Evolutionary conservation across 2,888 invertebrate genomes (phyloP).

Genomic region (Drosophila neotestacea): DNA sequence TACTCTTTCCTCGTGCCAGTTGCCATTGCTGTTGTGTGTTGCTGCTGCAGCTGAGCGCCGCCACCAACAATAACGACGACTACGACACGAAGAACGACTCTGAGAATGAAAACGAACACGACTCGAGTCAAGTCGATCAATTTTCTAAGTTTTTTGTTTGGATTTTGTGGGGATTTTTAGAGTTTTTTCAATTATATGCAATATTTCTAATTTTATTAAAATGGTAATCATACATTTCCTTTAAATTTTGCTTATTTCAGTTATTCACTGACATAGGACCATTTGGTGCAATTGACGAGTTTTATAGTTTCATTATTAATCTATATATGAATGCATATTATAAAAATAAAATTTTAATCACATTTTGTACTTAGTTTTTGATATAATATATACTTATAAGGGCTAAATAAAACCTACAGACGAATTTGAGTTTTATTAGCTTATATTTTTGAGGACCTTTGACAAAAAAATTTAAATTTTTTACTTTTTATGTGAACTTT

Average conservation of each 20-base stretch:
- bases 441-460: too few relatives aligned
- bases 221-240: not conserved
- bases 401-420: too few relatives aligned
- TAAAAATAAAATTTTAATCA: too few relatives aligned
- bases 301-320: too few relatives aligned
- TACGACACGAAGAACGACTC: constrained; percentile 15
- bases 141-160: not conserved
- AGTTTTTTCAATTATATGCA: not conserved
- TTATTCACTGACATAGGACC: not conserved
- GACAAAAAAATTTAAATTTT: too few relatives aligned
- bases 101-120: constrained; percentile 29
- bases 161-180: not conserved
- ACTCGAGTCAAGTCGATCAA: constrained; percentile 13
- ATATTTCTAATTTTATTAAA: not conserved
- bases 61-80: constrained; percentile 20
- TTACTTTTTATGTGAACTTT: too few relatives aligned
- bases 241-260: not conserved
- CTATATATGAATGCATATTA: too few relatives aligned
- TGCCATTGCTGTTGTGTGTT: constrained; percentile 26
- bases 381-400: too few relatives aligned
- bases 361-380: too few relatives aligned
- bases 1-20: constrained; percentile 30
- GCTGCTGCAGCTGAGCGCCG: constrained; percentile 66
- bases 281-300: too few relatives aligned
- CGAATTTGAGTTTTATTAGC: too few relatives aligned